These are phyloP conservation scores for Plumapathes pennacea DNA, from an alignment of 92 coral and sea anemone species.

Conservation along the genomic window DNA sequence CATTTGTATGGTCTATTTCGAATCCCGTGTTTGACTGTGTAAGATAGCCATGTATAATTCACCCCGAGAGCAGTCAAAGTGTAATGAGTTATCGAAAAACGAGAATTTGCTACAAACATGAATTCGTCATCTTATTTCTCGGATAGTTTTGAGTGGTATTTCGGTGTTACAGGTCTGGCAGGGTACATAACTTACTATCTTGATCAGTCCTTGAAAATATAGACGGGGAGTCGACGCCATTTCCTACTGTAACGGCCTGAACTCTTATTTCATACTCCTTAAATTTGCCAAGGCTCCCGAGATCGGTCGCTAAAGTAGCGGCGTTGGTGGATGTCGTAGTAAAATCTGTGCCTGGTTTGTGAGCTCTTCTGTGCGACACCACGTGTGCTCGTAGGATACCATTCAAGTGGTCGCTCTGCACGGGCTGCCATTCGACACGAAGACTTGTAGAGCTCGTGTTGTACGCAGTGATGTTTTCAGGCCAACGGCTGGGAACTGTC, in stretches of 20 bases:
- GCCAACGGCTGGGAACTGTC: constrained; percentile 37
- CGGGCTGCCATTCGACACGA: constrained; percentile 32
- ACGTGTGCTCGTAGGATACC: constrained; percentile 40
- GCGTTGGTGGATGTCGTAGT: constrained; percentile 2
- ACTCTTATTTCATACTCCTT: constrained; percentile 47
- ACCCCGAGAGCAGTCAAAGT: too few species aligned
- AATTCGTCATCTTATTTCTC: too few species aligned
- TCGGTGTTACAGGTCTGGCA: too few species aligned
- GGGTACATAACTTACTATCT: constrained; percentile 75
- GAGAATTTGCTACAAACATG: too few species aligned
- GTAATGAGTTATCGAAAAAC: too few species aligned
- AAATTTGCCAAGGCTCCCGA: constrained; percentile 29
- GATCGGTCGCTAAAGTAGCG: neutral
- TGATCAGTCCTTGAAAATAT: constrained; percentile 64
- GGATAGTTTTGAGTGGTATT: too few species aligned
- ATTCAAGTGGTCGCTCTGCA: constrained; percentile 32
- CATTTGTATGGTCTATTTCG: too few species aligned
- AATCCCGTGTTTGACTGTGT: too few species aligned
- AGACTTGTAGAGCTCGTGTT: constrained; percentile 47
- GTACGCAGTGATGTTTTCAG: constrained; percentile 20
- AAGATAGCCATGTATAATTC: too few species aligned
- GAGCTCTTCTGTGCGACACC: constrained; percentile 2
- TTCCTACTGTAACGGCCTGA: constrained; percentile 69
- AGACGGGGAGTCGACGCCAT: constrained; percentile 68
- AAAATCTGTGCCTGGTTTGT: neutral